phyloP scores from a whole-genome alignment of 92 coral and sea anemone species.

The Umimayanthus chanpuru region DNA sequence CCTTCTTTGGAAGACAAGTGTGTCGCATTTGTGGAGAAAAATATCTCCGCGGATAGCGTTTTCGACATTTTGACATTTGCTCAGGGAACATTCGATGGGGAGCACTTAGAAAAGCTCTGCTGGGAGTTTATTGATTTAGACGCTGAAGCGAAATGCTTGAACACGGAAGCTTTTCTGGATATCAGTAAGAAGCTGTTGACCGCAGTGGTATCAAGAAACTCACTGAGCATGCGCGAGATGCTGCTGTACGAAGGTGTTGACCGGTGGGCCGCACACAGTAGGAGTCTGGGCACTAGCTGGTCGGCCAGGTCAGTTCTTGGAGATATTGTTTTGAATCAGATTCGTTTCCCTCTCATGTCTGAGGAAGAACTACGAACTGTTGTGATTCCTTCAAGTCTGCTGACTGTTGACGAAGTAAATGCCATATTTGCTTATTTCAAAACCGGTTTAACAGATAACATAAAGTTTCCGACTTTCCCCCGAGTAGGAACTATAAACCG shows the following conservation, averaged over 20 bases:
- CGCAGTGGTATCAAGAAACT: slow-evolving; percentile 60
- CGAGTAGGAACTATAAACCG: slow-evolving; percentile 60
- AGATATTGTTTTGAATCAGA: slow-evolving; percentile 44
- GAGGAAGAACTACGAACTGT: slow-evolving; percentile 59
- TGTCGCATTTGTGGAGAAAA: slow-evolving; percentile 58
- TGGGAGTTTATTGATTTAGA: slow-evolving; percentile 74
- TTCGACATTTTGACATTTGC: slow-evolving; percentile 72
- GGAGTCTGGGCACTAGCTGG: slow-evolving; percentile 22
- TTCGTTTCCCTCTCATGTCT: slow-evolving; percentile 85
- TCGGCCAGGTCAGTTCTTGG: slow-evolving; percentile 39
- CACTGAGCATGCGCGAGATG: slow-evolving; percentile 69
- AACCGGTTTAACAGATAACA: slow-evolving; percentile 41
- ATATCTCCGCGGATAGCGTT: slow-evolving; percentile 62
- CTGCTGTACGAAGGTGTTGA: slow-evolving; percentile 69
- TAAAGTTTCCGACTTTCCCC: slow-evolving; percentile 53
- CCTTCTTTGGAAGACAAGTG: slow-evolving; percentile 70
- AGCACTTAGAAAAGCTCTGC: slow-evolving; percentile 65
- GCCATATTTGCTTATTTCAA: slow-evolving; percentile 57
- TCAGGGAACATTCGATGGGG: slow-evolving; percentile 58
- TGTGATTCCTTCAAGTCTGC: slow-evolving; percentile 67
- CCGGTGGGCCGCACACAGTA: slow-evolving; percentile 57
- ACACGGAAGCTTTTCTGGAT: slow-evolving; percentile 61
- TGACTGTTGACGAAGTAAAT: slow-evolving; percentile 65
- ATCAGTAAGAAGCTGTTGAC: slow-evolving; percentile 50
- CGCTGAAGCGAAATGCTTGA: slow-evolving; percentile 56